Evolutionary conservation across 2,888 invertebrate species (phyloP).

Genomic region (Rotaria socialis): DNA sequence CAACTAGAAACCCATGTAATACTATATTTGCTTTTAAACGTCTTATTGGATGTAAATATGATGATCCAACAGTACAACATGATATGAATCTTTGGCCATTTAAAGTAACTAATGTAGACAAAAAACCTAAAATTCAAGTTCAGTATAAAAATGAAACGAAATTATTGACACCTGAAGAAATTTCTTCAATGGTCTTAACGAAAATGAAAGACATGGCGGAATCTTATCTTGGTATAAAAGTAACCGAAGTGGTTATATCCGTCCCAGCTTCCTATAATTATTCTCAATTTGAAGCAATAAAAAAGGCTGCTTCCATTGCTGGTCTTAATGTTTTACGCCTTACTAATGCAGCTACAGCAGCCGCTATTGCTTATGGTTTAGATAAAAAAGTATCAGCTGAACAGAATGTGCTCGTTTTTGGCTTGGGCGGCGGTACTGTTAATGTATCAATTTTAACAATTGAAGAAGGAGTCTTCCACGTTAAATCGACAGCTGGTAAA

Average conservation of each 20-base stretch:
- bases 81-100: too few species aligned
- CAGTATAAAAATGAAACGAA: conserved; percentile 48
- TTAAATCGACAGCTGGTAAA: conserved; percentile 72
- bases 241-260: conserved; percentile 58
- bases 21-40: conserved; percentile 52
- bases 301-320: conserved; percentile 78
- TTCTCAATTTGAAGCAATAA: conserved; percentile 65
- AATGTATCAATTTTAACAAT: conserved; percentile 65
- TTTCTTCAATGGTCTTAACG: too few species aligned
- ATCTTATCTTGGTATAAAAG: conserved; percentile 50
- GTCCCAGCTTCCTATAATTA: conserved; percentile 53
- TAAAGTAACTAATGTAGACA: conserved; percentile 48
- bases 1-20: conserved; percentile 68
- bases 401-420: conserved; percentile 65
- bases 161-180: conserved; percentile 40
- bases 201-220: conserved; percentile 46
- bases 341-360: conserved; percentile 71
- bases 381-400: conserved; percentile 63
- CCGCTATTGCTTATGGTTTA: conserved; percentile 63
- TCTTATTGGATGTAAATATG: not conserved
- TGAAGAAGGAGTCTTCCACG: conserved; percentile 87
- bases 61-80: too few species aligned
- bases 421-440: conserved; percentile 52
- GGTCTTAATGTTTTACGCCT: conserved; percentile 81
- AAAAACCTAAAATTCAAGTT: conserved; percentile 54